Conservation (phyloP, 2,113 vertebrate species). For the Aspidoscelis tigris region DNA sequence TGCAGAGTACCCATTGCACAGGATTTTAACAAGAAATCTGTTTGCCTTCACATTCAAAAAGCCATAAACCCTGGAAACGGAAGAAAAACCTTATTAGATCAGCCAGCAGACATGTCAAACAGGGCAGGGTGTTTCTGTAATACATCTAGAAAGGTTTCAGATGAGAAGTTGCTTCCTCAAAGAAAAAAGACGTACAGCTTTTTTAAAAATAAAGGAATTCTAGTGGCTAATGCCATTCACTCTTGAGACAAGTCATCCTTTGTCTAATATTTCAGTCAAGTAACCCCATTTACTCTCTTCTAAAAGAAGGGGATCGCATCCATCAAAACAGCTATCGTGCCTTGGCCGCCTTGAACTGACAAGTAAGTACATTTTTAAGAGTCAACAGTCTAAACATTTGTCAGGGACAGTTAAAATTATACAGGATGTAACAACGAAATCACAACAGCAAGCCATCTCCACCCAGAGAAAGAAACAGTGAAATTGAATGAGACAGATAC, state of each 20-base stretch:
- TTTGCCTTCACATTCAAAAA: conserved; percentile 49
- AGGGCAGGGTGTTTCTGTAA: conserved; percentile 31
- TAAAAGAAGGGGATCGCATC: conserved; percentile 13
- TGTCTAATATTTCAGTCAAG: conserved; percentile 1
- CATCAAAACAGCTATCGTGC: conserved; percentile 20
- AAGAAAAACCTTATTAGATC: conserved; percentile 31
- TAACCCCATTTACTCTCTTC: neutral
- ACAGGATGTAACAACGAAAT: neutral
- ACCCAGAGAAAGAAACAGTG: neutral
- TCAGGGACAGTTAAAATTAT: conserved; percentile 17
- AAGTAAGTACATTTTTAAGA: conserved; percentile 24
- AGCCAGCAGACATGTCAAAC: conserved; percentile 1
- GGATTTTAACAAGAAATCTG: conserved; percentile 52
- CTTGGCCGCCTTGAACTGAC: neutral
- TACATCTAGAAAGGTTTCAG: neutral
- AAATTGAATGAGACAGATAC: neutral
- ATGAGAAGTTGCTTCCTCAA: neutral
- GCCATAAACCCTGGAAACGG: conserved; percentile 39
- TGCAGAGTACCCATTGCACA: conserved; percentile 60
- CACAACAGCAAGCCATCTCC: conserved; percentile 15
- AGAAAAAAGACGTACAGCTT: neutral
- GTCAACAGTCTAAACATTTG: neutral
- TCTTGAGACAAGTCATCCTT: conserved; percentile 8
- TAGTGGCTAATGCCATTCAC: accelerated
- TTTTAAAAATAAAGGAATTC: neutral